phyloP scores from a whole-genome alignment of 2,888 invertebrate genomes.

The Dimorphilus gyrociliatus region DNA sequence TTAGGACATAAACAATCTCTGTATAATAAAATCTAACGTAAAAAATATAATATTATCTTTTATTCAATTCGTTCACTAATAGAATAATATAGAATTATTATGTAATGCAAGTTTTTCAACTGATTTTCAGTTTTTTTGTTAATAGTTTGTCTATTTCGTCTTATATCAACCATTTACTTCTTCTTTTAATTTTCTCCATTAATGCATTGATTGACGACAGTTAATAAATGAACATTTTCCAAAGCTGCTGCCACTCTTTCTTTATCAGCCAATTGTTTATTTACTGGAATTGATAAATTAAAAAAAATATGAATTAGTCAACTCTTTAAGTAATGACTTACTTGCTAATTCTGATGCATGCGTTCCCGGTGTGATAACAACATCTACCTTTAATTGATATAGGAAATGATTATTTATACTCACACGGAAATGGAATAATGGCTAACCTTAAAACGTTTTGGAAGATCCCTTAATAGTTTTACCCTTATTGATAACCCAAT shows the following conservation, averaged over 20 bases:
- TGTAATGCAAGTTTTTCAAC: too few relatives aligned
- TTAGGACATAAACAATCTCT: too few relatives aligned
- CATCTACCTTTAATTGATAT: constrained; percentile 51
- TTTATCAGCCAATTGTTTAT: constrained; percentile 93
- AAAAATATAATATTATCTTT: too few relatives aligned
- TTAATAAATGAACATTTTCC: constrained; percentile 74
- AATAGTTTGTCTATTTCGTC: too few relatives aligned
- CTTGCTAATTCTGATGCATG: constrained; percentile 71
- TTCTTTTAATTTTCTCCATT: too few relatives aligned
- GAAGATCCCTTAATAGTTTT: constrained; percentile 55
- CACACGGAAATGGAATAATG: too few relatives aligned
- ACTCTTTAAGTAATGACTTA: constrained; percentile 12
- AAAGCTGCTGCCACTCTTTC: constrained; percentile 91
- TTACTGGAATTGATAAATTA: constrained; percentile 45
- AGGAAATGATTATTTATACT: too few relatives aligned
- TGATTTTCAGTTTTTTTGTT: too few relatives aligned
- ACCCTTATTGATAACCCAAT: constrained; percentile 81
- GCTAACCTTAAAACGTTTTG: constrained; percentile 30
- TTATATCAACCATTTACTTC: too few relatives aligned
- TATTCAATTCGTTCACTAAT: too few relatives aligned
- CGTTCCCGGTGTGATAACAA: constrained; percentile 74
- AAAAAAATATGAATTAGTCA: neutral
- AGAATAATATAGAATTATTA: too few relatives aligned
- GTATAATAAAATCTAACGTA: too few relatives aligned
- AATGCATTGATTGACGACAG: constrained; percentile 93